Base-by-base conservation (phyloP, 2,888 invertebrate species). In the Pomacea canaliculata region DNA sequence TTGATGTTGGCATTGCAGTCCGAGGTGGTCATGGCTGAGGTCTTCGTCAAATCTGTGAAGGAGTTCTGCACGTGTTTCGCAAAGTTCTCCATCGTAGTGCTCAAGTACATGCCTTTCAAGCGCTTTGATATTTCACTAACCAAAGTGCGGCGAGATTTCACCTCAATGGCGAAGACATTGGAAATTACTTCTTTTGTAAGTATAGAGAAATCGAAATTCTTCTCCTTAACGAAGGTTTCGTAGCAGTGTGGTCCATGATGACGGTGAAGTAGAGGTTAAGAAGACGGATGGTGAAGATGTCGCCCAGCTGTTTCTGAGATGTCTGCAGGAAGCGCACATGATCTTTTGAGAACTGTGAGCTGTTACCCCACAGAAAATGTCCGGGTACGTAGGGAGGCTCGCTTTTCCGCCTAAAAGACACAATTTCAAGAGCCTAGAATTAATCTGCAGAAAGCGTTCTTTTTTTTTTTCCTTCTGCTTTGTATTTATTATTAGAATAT, bases 231-330 rank as follows among this genome's bases (percentile, higher is more conserved):
- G 76, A 91, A 81, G 37, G 81, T 80, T 69, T 91, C 90, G 78
- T 87, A 88, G 46, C 85, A 83, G 82, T 90, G 90, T 8, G 89
- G 77, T 91, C 90, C 81, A 85, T 86, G 48, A 91, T 82, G 77
- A 91, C 85, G 37, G 90, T 90, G 66, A 90, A 80, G 81, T 88
- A 84, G 78, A 90, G 89, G 81, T 91, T 87, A 56, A 91, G 80
- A n/a, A 91, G 84, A 0, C 90, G 86, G 70, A 91, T 86, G 19
- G 90, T 90, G 83, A 91, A 91, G 73, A 90, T 85, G 73, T 89
- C 86, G 49, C 91, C 91, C 71, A 86, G 85, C 56, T 83, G 80
- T 60, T 85, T 84, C 73, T 83, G 84, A 27, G 86, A 81, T n/a
- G 80, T 78, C 76, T 87, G 90, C n/a, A 91, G 84, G 78, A 90